Evolutionary conservation across 2,888 invertebrate species (phyloP).

Genomic region (Meiosimyza platycephala): DNA sequence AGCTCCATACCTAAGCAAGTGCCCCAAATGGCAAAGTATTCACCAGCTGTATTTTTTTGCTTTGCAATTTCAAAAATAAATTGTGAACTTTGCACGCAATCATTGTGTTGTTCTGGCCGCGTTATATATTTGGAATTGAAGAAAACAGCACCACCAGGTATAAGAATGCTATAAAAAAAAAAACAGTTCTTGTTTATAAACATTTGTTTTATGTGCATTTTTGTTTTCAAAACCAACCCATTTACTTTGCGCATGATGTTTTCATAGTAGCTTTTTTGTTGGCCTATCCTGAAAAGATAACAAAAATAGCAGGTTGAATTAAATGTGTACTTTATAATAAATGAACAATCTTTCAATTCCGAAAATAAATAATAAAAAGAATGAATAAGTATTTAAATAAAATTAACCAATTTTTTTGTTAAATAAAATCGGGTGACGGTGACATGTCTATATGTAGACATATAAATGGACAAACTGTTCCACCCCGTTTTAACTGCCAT

Average conservation of each 20-base stretch:
- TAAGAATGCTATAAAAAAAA: constrained; percentile 74
- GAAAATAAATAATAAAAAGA: constrained; percentile 16
- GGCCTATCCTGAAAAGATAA: constrained; percentile 71
- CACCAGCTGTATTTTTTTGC: constrained; percentile 74
- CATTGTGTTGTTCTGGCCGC: constrained; percentile 62
- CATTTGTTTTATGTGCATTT: background rate
- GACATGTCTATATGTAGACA: too few species aligned
- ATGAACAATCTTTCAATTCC: background rate
- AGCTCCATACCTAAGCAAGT: constrained; percentile 90
- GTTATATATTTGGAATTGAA: constrained; percentile 53
- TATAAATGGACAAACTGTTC: too few species aligned
- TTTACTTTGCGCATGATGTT: constrained; percentile 73
- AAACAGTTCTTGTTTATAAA: background rate
- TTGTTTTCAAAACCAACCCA: constrained; percentile 70
- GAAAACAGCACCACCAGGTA: constrained; percentile 84
- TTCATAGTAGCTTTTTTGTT: constrained; percentile 71
- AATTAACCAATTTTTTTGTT: too few species aligned
- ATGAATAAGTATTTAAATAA: too few species aligned
- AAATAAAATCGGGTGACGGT: too few species aligned
- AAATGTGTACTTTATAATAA: too few species aligned
- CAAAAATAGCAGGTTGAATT: too few species aligned
- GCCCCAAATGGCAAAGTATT: constrained; percentile 87
- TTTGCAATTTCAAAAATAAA: constrained; percentile 76
- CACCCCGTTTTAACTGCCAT: too few species aligned
- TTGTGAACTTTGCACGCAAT: constrained; percentile 74